Percentiles rank a stretch among this genome's conserved stretches.
Conservation (phyloP, 2,797 vertebrate species). For the Pygocentrus nattereri region DNA sequence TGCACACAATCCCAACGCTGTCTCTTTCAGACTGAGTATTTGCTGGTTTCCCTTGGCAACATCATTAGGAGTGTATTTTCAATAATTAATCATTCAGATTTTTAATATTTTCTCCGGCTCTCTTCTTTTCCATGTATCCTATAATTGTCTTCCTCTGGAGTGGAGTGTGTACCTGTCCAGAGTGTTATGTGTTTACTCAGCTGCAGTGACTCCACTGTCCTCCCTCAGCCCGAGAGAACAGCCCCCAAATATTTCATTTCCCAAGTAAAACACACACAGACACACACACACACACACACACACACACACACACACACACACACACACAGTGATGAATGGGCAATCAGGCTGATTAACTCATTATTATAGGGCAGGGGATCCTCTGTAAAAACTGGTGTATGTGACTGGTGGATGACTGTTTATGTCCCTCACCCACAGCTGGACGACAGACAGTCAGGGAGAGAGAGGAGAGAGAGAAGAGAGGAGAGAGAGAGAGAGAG, state of each 20-base stretch:
- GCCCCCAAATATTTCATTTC: constrained; percentile 87
- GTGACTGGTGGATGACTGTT: constrained; percentile 74
- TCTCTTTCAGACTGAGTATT: constrained; percentile 11
- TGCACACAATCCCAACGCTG: constrained; percentile 1
- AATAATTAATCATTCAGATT: constrained; percentile 60
- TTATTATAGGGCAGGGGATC: constrained; percentile 80
- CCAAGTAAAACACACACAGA: constrained; percentile 79
- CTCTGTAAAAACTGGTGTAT: constrained; percentile 83
- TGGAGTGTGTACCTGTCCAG: constrained; percentile 66
- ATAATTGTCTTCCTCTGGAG: constrained; percentile 72
- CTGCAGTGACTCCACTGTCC: constrained; percentile 70
- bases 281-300: constrained; percentile 61
- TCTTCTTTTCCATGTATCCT: constrained; percentile 62
- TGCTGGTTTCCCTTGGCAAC: constrained; percentile 43
- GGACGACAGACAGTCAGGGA: constrained; percentile 54
- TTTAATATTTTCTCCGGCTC: constrained; percentile 54
- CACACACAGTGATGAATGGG: constrained; percentile 82
- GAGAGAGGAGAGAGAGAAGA: constrained; percentile 57
- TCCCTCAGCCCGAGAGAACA: constrained; percentile 76
- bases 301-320: constrained; percentile 54
- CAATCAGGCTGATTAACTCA: constrained; percentile 86
- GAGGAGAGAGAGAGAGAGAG: too few species aligned
- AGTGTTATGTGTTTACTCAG: constrained; percentile 63
- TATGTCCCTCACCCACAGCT: constrained; percentile 74
- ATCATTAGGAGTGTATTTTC: constrained; percentile 55